Conservation (phyloP, 1,140 invertebrate species). For the Macrobrachium rosenbergii region DNA sequence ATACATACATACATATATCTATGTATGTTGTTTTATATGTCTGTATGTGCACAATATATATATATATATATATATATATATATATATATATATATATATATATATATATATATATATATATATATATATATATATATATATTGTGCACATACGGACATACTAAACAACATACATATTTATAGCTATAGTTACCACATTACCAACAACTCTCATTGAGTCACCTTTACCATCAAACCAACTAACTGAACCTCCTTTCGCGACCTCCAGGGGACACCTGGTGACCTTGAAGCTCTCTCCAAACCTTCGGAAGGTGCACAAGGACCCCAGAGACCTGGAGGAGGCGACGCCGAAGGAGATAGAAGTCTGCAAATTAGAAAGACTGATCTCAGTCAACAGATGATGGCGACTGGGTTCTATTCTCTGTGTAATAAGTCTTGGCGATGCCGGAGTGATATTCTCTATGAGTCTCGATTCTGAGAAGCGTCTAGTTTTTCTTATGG, state of each 20-base stretch:
- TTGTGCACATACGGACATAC: background rate
- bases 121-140: background rate
- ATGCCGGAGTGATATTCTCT: too few relatives aligned
- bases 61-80: background rate
- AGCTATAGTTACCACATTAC: too few relatives aligned
- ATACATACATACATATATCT: too few relatives aligned
- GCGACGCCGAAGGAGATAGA: background rate
- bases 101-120: background rate
- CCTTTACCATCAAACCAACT: too few relatives aligned
- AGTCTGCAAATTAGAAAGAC: slow-evolving; percentile 10
- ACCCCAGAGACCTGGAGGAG: slow-evolving; percentile 7
- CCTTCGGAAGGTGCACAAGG: slow-evolving; percentile 14
- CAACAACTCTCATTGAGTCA: too few relatives aligned
- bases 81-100: slow-evolving; percentile 6
- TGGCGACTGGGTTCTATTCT: background rate
- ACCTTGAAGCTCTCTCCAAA: slow-evolving; percentile 28
- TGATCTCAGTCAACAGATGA: slow-evolving; percentile 22
- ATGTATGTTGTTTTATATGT: too few relatives aligned
- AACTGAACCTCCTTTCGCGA: too few relatives aligned
- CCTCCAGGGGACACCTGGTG: slow-evolving; percentile 9
- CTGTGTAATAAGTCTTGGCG: too few relatives aligned
- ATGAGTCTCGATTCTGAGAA: too few relatives aligned
- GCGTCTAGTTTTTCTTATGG: too few relatives aligned
- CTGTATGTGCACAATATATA: too few relatives aligned
- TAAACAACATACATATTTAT: background rate